Conservation (phyloP, 2,113 vertebrate species). For the Paracanthobrama guichenoti region DNA sequence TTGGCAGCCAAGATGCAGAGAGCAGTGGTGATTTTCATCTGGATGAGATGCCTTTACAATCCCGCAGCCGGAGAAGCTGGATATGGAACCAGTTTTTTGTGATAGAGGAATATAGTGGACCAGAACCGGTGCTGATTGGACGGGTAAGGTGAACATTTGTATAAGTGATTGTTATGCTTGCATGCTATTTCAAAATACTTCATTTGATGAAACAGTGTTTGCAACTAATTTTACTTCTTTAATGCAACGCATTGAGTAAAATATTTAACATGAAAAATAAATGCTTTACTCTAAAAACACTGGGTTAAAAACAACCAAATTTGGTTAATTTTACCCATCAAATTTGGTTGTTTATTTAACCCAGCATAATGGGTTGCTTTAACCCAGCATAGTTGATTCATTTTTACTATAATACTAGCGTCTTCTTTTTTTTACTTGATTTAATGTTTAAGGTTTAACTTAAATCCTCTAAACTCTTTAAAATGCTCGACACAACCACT, state of each 20-base stretch:
- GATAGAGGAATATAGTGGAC: slow-evolving; percentile 90
- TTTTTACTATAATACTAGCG: too few relatives aligned
- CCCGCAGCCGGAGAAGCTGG: slow-evolving; percentile 84
- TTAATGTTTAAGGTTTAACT: too few relatives aligned
- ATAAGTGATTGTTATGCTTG: neutral
- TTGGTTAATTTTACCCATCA: too few relatives aligned
- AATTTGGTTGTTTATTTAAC: too few relatives aligned
- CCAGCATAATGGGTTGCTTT: too few relatives aligned
- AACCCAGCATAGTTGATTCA: too few relatives aligned
- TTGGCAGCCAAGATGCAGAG: slow-evolving; percentile 34
- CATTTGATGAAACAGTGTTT: neutral
- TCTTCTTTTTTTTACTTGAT: too few relatives aligned
- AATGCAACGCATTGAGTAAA: neutral
- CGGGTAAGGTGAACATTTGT: slow-evolving; percentile 76
- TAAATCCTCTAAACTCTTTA: too few relatives aligned
- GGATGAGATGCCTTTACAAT: slow-evolving; percentile 55
- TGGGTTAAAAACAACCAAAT: too few relatives aligned
- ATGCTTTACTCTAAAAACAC: neutral
- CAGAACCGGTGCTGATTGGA: slow-evolving; percentile 89
- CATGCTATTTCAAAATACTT: neutral
- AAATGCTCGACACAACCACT: too few relatives aligned
- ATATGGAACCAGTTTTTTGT: slow-evolving; percentile 96
- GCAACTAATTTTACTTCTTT: neutral
- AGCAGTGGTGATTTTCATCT: slow-evolving; percentile 45
- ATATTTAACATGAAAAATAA: neutral